Base-by-base conservation (phyloP, 2,888 invertebrate species). In the Pandemis heparana region DNA sequence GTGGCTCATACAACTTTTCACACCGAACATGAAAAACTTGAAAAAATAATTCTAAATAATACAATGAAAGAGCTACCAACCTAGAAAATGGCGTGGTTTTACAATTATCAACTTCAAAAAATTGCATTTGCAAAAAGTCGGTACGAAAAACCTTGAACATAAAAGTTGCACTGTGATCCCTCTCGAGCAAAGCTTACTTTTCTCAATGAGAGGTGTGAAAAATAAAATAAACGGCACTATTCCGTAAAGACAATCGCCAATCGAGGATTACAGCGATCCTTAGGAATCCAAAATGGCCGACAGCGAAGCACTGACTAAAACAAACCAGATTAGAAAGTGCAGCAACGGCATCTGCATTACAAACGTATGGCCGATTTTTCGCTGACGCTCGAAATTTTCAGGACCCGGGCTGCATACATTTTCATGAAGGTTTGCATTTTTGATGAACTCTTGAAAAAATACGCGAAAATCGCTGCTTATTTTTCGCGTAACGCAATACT, bases 371-470 rank as follows among this genome's bases (percentile, higher is more conserved):
- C 75, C 83, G 85, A 84, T 84, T 86, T 87, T 86, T 81, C 78
- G 82, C 81, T 79, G 82, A 82, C 83, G 84, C 85, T 84, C 82
- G 83, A 82, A 80, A 80, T 80, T 76, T 75, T 77, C 80, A 77
- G 82, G 83, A 79, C 81, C 77, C 76, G 76, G 79, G 85, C 85
- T 85, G 90, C 89, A 92, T 91, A 89, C 87, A 92, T 91, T 92
- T 91, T 87, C 90, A 89, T 90, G 85, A 88, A 90, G 85, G 88
- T 91, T 92, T 91, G 89, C 91, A 92, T 92, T 89, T 92, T 91
- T 92, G 91, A 92, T 90, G 90, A 90, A 89, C 87, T 82, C 56
- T 56, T 46, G 82, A 85, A 87, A 87, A 86, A 86, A 85, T 80
- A 79, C 80, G 68, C 79, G 68, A 76, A 80, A 79, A 79, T 78